Percentiles rank a stretch among this genome's conserved stretches.
Conservation (phyloP, 2,888 invertebrate genomes). For the Lasiommata megera region DNA sequence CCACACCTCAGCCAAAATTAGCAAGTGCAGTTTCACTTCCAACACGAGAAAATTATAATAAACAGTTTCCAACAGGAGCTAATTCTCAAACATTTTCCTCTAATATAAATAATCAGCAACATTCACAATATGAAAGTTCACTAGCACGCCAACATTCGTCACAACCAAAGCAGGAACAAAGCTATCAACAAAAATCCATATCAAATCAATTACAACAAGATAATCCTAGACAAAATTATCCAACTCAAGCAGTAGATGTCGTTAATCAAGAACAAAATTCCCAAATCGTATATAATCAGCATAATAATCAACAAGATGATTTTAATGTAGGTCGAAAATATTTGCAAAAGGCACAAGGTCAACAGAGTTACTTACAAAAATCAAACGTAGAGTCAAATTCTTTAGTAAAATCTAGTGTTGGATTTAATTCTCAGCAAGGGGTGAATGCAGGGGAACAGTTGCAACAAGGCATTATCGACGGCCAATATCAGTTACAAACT, state of each 20-base stretch:
- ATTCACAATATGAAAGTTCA: constrained; percentile 1
- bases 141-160: not conserved
- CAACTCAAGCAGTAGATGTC: not conserved
- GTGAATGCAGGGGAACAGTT: not conserved
- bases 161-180: not conserved
- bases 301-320: constrained; percentile 4
- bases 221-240: not conserved
- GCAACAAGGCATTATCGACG: constrained; percentile 1
- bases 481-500: constrained; percentile 2
- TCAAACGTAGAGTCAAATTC: not conserved
- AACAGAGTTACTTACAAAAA: not conserved
- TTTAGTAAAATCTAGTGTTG: not conserved
- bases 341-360: constrained; percentile 3
- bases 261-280: constrained; percentile 1
- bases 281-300: not conserved
- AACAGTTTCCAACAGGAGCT: not conserved
- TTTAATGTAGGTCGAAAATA: constrained; percentile 11
- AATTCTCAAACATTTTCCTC: constrained; percentile 1
- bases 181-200: not conserved
- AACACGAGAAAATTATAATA: constrained; percentile 1
- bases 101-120: constrained; percentile 1
- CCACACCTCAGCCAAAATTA: constrained; percentile 52
- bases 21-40: not conserved
- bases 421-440: constrained; percentile 13
- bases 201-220: not conserved